Evolutionary conservation across 2,888 invertebrate genomes (phyloP).

Genomic region (Troides aeacus): DNA sequence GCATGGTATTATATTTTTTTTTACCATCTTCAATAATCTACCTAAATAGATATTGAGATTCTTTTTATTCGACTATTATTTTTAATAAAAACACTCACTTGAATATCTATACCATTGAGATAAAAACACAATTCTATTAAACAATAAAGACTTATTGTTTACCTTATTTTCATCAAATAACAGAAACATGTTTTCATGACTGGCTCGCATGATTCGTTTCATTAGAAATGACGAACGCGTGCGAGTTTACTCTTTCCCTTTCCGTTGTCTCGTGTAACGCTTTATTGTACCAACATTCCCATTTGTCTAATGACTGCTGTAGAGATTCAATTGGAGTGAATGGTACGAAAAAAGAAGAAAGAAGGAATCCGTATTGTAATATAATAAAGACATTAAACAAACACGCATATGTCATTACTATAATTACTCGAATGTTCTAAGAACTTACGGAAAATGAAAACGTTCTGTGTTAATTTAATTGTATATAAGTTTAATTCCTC

Average conservation of each 20-base stretch:
- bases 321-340: conserved; percentile 25
- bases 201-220: conserved; percentile 49
- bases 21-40: no score
- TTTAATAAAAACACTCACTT: neutral
- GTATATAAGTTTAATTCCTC: no score
- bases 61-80: neutral
- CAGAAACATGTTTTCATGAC: conserved; percentile 24
- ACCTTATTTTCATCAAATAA: conserved; percentile 1
- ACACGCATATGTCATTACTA: conserved; percentile 6
- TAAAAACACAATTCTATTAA: neutral
- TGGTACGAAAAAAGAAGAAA: neutral
- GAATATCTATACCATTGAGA: neutral
- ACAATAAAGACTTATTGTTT: neutral
- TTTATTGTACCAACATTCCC: conserved; percentile 42
- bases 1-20: no score
- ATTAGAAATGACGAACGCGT: conserved; percentile 46
- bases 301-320: conserved; percentile 36
- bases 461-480: neutral
- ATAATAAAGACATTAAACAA: conserved; percentile 6
- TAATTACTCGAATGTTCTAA: conserved; percentile 2
- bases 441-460: neutral
- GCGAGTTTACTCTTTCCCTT: conserved; percentile 34
- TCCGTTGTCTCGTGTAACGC: conserved; percentile 25
- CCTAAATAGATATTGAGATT: no score
- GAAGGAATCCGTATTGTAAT: conserved; percentile 9